Evolutionary conservation across 2,888 invertebrate genomes (phyloP).

Genomic region (Pristionchus entomophagus): DNA sequence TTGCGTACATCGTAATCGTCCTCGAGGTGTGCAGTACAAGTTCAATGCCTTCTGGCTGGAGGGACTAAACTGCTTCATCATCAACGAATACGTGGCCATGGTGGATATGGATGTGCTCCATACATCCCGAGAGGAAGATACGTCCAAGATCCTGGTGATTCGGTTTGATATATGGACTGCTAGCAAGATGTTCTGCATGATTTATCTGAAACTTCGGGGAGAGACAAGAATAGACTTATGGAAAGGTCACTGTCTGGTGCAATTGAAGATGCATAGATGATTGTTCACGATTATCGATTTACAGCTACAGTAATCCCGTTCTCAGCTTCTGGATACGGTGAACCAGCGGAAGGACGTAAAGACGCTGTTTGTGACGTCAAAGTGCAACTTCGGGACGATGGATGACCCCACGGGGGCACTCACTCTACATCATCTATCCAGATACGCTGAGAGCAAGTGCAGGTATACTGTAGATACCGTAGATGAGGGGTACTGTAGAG

Average conservation of each 20-base stretch:
- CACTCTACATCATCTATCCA: slow-evolving; percentile 11
- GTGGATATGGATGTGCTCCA: not conserved
- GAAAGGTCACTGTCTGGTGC: too few species aligned
- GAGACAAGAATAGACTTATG: too few species aligned
- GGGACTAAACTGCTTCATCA: not conserved
- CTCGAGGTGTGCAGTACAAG: slow-evolving; percentile 21
- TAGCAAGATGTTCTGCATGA: too few species aligned
- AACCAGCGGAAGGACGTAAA: not conserved
- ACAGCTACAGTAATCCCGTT: too few species aligned
- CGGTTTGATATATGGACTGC: too few species aligned
- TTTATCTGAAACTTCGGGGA: too few species aligned
- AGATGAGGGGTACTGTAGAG: not conserved
- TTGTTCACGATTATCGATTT: too few species aligned
- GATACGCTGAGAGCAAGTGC: slow-evolving; percentile 42
- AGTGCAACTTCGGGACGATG: not conserved
- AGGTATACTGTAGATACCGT: too few species aligned
- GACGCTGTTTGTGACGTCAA: not conserved
- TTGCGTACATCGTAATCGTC: too few species aligned
- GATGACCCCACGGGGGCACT: slow-evolving; percentile 37
- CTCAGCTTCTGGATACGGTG: slow-evolving; percentile 2
- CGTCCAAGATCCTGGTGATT: slow-evolving; percentile 2
- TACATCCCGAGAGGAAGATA: not conserved
- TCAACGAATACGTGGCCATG: not conserved
- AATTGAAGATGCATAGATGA: too few species aligned
- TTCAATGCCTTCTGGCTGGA: slow-evolving; percentile 26